Base-by-base conservation (phyloP, 2,888 invertebrate genomes). In the Axea sp. region DNA sequence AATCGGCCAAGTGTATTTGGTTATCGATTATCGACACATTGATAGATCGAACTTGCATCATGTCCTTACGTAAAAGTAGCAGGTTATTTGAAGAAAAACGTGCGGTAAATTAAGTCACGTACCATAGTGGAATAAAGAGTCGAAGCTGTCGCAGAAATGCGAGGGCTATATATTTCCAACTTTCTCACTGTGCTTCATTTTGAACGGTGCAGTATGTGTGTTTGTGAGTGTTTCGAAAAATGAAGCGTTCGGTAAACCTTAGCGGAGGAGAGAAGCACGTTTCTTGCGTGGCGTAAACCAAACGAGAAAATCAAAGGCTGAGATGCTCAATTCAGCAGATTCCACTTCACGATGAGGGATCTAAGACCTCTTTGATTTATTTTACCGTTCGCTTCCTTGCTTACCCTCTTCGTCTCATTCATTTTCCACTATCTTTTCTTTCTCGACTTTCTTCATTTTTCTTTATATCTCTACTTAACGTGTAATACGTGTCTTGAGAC, bases 291-390 rank as follows among this genome's bases (percentile, higher is more conserved):
- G 49, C 45, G 60, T 69, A 69, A 53, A 60, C 69, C 43, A 53
- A 60, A 69, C 60, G 60, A 69, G 60, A 69, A 69, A 69, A 69
- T 69, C 69, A 69, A 69, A 69, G 69, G 60, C 33, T 39, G 35
- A 69, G 59, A 53, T 60, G 53, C 69, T 60, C 60, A 51, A 69
- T 60, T 60, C 59, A 49, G 60, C 39, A 60, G 45, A 69, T 30
- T 69, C 60, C 51, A 69, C 69, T 69, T 51, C 45, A 55, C 69
- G 60, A 53, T 55, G 60, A 43, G 51, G 64, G 51, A 68, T 68
- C 68, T 68, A 60, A 64, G 64, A 39, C 51, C 51, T 24, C 60
- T 53, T 69, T 69, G 59, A 69, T 53, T 59, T 69, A 69, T 68
- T 69, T 60, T 53, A 33, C 43, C 17, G 6, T 35, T 59, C 55